Evolutionary conservation across 2,888 invertebrate species (phyloP), one percentile per base, ranked within the genome.

Genomic region (Cecidostiba fungosa): DNA sequence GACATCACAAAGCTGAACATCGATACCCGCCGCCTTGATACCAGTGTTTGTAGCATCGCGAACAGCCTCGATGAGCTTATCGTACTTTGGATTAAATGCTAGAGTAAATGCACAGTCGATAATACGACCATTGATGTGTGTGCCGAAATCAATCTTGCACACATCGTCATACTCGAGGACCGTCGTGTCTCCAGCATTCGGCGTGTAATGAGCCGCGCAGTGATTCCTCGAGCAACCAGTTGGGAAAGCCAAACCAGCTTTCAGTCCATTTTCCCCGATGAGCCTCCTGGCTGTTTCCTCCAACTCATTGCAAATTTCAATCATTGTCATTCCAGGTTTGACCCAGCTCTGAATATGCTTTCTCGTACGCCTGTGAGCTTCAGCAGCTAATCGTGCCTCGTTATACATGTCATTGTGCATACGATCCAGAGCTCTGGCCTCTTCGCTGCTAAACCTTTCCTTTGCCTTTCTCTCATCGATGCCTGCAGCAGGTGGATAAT

Each of bases 91-190:
- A 94, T 99, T 98, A 94, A 99, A 99, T 82, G 98, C 96, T 90
- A 99, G 94, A 2, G 99, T 99, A 94, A 99, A 99, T 29, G 99
- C 99, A 94, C 99, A 99, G 94, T 99, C 99, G 88, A 99, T 99
- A 88, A 99, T 99, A 84, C 98, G 96, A 86, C 99, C 99, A 93
- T 99, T 99, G 88, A 99, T 98, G 94, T 99, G 99, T 1, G 99
- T 99, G 78, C 99, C 99, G 94, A 99, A 99, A 94, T 99, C 99
- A 89, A 99, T 99, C 94, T 99, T 99, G 90, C 99, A 99, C 3
- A 99, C 99, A 94, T 99, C 99, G 91, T 99, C 98, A 91, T 97
- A 97, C 89, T 97, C 96, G 77, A 99, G 94, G 14, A 99, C 98
- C 0, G 99, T 99, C 14, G 96, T 95, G 94, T 99, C 99, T 16